Percentiles rank a stretch among this genome's conserved stretches.
Evolutionary conservation across 2,113 vertebrate species (phyloP).

Genomic region (Erpornis zantholeuca): DNA sequence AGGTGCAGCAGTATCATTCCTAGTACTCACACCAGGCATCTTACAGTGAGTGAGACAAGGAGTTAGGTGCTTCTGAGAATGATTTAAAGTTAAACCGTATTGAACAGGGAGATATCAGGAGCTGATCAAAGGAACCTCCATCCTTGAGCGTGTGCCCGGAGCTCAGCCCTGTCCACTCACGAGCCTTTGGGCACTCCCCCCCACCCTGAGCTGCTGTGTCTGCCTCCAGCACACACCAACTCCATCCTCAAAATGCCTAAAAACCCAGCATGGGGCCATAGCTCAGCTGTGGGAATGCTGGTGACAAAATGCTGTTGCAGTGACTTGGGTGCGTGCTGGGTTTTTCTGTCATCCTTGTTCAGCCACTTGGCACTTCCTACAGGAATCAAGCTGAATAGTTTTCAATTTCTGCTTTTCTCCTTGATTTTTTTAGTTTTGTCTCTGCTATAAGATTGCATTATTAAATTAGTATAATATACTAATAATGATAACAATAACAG

Average conservation of each 20-base stretch:
- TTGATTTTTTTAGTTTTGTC: background rate
- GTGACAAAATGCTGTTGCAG: background rate
- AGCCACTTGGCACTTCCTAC: background rate
- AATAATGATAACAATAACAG: background rate
- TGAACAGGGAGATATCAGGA: background rate
- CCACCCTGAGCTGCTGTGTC: background rate
- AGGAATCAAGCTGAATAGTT: background rate
- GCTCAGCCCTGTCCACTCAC: background rate
- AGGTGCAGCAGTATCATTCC: background rate
- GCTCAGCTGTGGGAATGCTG: background rate
- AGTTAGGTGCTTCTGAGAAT: background rate
- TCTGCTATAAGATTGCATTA: fast-evolving
- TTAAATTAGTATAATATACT: background rate
- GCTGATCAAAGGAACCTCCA: background rate
- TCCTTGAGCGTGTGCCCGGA: fast-evolving
- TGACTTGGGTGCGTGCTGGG: no score
- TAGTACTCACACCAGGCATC: background rate
- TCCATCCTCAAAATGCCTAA: background rate
- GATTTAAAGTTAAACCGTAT: background rate
- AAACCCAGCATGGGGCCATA: background rate
- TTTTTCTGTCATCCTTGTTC: background rate
- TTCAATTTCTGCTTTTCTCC: background rate
- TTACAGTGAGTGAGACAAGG: background rate
- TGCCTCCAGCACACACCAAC: background rate
- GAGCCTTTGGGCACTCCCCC: background rate